Evolutionary conservation across 1,140 invertebrate species (phyloP).

Genomic region (Periplaneta americana): DNA sequence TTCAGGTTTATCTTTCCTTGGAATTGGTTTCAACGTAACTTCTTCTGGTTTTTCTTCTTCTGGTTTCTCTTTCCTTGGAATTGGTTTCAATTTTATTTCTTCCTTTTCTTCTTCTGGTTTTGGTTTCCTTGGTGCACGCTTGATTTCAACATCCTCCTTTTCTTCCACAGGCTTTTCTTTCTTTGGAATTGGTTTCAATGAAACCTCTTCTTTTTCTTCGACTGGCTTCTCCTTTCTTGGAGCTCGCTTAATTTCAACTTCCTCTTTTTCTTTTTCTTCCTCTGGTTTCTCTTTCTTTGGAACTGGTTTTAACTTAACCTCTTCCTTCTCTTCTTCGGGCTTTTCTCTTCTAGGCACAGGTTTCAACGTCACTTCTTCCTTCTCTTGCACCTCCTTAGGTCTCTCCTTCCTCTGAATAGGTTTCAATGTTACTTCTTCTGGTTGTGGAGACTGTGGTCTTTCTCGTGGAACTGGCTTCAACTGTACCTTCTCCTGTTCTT

Average conservation of each 20-base stretch:
- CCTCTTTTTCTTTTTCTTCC: not conserved
- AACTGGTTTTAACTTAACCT: not conserved
- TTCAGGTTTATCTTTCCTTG: not conserved
- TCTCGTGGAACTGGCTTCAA: slow-evolving; percentile 9
- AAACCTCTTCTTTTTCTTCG: slow-evolving; percentile 25
- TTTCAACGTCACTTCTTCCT: slow-evolving; percentile 13
- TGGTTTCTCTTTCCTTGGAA: slow-evolving; percentile 25
- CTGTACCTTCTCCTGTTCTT: not conserved
- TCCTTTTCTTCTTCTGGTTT: slow-evolving; percentile 21
- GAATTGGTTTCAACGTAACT: not conserved
- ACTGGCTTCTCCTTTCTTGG: slow-evolving; percentile 32
- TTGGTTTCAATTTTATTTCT: slow-evolving; percentile 19
- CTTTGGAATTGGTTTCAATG: slow-evolving; percentile 25
- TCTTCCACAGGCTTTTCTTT: slow-evolving; percentile 26
- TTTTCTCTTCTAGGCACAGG: slow-evolving; percentile 13
- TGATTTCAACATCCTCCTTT: slow-evolving; percentile 14
- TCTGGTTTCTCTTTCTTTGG: slow-evolving; percentile 6
- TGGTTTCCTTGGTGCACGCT: slow-evolving; percentile 10
- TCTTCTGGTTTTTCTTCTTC: slow-evolving; percentile 19
- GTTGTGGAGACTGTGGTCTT: slow-evolving; percentile 9
- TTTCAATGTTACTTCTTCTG: slow-evolving; percentile 21
- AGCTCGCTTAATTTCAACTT: slow-evolving; percentile 19
- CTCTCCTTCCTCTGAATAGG: slow-evolving; percentile 17
- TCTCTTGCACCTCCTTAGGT: slow-evolving; percentile 23
- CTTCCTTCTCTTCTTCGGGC: slow-evolving; percentile 11